Evolutionary conservation across 2,888 invertebrate species (phyloP).

Genomic region (Teinopalpus imperialis): DNA sequence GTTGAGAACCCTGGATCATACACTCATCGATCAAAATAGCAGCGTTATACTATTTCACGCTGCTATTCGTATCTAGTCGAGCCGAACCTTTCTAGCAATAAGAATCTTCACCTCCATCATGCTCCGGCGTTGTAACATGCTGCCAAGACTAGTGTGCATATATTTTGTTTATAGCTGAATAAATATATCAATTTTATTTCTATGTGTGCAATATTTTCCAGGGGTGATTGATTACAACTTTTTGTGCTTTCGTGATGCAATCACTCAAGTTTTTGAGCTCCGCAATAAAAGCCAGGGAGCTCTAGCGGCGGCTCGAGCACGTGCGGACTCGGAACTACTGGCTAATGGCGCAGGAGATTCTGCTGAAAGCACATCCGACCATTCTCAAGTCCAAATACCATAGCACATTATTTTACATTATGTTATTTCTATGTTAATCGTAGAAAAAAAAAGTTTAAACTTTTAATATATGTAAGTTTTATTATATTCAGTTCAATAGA

Average conservation of each 20-base stretch:
- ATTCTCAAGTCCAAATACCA: constrained; percentile 52
- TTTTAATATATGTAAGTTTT: constrained; percentile 22
- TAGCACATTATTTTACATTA: constrained; percentile 45
- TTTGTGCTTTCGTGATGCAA: constrained; percentile 97
- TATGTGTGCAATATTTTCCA: constrained; percentile 70
- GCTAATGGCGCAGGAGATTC: constrained; percentile 64
- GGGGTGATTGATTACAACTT: constrained; percentile 99
- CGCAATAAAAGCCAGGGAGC: constrained; percentile 86
- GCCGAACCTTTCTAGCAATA: too few species aligned
- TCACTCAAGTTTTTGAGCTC: constrained; percentile 96
- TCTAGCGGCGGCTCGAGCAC: constrained; percentile 44
- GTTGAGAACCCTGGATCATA: too few species aligned
- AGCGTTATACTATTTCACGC: too few species aligned
- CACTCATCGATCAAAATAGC: too few species aligned
- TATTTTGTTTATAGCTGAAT: too few species aligned
- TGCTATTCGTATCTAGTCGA: too few species aligned
- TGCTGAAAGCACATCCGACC: constrained; percentile 58
- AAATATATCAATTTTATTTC: too few species aligned
- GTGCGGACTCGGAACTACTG: constrained; percentile 48
- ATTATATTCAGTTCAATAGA: constrained; percentile 23
- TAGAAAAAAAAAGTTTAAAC: constrained; percentile 22
- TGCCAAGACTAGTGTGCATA: too few species aligned
- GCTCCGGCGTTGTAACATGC: too few species aligned
- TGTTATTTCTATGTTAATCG: constrained; percentile 25
- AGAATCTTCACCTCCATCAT: too few species aligned